Conservation (phyloP, 2,888 invertebrate genomes). For the Coremacera marginata region DNA sequence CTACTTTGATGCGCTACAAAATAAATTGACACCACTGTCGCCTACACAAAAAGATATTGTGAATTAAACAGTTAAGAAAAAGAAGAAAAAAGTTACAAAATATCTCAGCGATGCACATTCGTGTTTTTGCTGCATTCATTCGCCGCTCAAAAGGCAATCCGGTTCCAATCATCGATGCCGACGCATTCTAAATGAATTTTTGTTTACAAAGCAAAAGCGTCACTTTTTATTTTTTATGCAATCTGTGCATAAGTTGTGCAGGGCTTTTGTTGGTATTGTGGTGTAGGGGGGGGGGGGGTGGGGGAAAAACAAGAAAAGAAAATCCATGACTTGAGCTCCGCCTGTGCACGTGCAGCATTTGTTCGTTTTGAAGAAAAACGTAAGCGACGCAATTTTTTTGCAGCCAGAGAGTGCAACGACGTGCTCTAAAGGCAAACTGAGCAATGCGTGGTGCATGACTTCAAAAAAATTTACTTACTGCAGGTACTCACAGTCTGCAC, state of each 20-base stretch:
- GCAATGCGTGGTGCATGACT: background rate
- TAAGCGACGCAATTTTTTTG: background rate
- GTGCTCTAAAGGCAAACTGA: background rate
- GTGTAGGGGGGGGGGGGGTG: conserved; percentile 2
- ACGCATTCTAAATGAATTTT: conserved; percentile 35
- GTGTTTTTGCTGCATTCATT: background rate
- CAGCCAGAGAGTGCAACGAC: background rate
- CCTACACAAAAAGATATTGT: conserved; percentile 24
- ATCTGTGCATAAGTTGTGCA: background rate
- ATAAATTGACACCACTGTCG: conserved; percentile 37
- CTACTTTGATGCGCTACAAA: conserved; percentile 34
- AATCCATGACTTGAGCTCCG: conserved; percentile 58
- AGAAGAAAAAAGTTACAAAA: conserved; percentile 41
- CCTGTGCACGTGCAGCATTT: conserved; percentile 51
- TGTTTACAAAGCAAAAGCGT: conserved; percentile 38
- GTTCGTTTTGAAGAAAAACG: background rate
- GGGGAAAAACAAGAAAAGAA: conserved; percentile 49
- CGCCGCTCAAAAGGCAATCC: background rate
- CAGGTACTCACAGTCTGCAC: background rate
- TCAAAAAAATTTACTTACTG: background rate
- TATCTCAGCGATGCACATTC: conserved; percentile 12
- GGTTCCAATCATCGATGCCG: conserved; percentile 12
- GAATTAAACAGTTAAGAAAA: conserved; percentile 42
- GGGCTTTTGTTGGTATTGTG: conserved; percentile 2
- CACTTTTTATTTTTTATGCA: background rate